phyloP scores from a whole-genome alignment of 2,888 invertebrate species.

The Oxyscelio sp. region DNA sequence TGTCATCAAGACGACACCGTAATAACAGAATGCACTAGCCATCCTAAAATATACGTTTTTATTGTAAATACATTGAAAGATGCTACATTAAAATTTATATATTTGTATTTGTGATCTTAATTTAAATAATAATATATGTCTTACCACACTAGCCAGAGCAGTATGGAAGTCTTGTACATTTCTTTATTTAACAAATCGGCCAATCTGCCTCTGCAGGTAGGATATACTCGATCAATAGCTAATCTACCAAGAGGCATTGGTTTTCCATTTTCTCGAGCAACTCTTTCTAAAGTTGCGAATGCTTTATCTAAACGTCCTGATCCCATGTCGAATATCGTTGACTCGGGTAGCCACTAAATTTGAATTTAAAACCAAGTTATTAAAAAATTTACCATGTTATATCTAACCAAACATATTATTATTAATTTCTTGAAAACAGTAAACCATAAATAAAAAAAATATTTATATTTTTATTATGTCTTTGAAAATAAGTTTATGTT shows the following conservation, averaged over 20 bases:
- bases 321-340: slow-evolving; percentile 96
- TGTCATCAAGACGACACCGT: slow-evolving; percentile 97
- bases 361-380: no score
- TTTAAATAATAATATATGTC: slow-evolving; percentile 73
- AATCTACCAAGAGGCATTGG: slow-evolving; percentile 95
- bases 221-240: slow-evolving; percentile 92
- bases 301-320: slow-evolving; percentile 96
- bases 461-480: no score
- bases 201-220: slow-evolving; percentile 91
- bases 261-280: slow-evolving; percentile 96
- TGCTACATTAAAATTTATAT: no score
- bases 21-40: slow-evolving; percentile 98
- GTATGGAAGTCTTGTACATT: slow-evolving; percentile 94
- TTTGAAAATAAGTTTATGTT: no score
- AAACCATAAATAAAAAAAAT: no score
- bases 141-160: slow-evolving; percentile 98
- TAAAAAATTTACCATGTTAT: no score
- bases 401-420: no score
- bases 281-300: slow-evolving; percentile 94
- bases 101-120: no score
- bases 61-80: no score
- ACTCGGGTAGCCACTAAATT: slow-evolving; percentile 97
- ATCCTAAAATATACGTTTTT: slow-evolving; percentile 91
- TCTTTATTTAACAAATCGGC: slow-evolving; percentile 94
- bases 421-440: no score